Conservation (phyloP, 2,797 vertebrate genomes). For the Glyptemys insculpta region DNA sequence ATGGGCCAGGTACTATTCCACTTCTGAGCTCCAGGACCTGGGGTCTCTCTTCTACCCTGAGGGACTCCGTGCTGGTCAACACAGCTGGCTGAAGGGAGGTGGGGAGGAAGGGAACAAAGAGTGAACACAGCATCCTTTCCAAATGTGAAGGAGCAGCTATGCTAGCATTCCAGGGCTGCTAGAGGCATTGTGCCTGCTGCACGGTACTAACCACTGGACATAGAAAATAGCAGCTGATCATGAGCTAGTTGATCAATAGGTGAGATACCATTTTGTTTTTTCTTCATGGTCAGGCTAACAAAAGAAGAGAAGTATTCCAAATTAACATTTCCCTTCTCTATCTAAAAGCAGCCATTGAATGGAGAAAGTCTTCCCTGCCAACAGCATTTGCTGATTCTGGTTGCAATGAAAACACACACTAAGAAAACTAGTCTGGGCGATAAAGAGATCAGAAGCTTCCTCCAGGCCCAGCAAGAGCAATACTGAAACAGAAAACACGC, state of each 20-base stretch:
- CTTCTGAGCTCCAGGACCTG: neutral
- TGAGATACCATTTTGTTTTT: neutral
- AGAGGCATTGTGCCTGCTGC: neutral
- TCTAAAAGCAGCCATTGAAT: neutral
- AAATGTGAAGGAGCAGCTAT: neutral
- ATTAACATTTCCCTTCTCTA: neutral
- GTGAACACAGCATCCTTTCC: neutral
- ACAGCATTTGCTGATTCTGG: neutral
- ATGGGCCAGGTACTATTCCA: neutral
- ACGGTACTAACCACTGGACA: neutral
- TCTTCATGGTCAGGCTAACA: neutral
- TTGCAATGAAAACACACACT: constrained; percentile 15
- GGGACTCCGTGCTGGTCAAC: neutral
- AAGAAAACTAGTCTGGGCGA: neutral
- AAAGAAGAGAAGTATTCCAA: neutral
- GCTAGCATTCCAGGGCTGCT: neutral
- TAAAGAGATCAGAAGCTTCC: neutral
- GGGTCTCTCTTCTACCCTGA: neutral
- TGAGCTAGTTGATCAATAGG: neutral
- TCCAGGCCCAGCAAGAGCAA: neutral
- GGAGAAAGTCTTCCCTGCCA: neutral
- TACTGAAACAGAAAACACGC: neutral
- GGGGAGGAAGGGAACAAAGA: neutral
- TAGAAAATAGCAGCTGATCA: neutral
- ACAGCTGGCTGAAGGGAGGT: neutral